Base-by-base conservation (phyloP, 1,140 invertebrate genomes). In the Plutomurus gul region DNA sequence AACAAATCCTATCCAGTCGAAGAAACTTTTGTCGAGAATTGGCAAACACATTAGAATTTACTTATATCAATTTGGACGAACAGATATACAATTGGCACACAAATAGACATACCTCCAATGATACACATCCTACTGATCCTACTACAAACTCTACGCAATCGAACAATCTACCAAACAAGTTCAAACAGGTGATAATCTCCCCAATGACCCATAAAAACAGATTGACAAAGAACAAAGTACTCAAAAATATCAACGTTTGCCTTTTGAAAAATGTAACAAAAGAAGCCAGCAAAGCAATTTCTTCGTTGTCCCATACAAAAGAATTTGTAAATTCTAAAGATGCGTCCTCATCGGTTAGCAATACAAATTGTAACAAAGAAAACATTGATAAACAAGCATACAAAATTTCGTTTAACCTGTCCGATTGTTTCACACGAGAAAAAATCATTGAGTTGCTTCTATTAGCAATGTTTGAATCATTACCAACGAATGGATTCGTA, bases 21-120 rank as follows among this genome's bases (percentile, higher is more conserved):
- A 43, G 70, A 16, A 36, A 78, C 16, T 78, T 74, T n/a, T 73
- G 70, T 25, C 16, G 71, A 10, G 46, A 78, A 74, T 33, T 78
- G 8, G 77, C 77, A 13, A 13, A 25, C 1, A 65, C 10, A 4
- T 46, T 78, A 18, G 49, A 56, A 7, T 78, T 47, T 37, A 20
- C 25, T 4, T 78, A 78, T 25, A 70, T 78, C 3, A 75, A 78
- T 75, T 47, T 78, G 11, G 77, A 78, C 27, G 77, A 78, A 7
- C 40, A 43, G n/a, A 78, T 78, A 11, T 25, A 74, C 16, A 16
- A 43, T 40, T 78, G 77, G 77, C 72, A 39, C 11, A 11, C 18
- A 7, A 70, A 70, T 10, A 72, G 16, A 3, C 36, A 40, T 7
- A 40, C 13, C 8, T 0, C n/a, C 1, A 10, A 43, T n/a, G 51